phyloP scores from a whole-genome alignment of 2,888 invertebrate species.

The Drosophila kokeensis region DNA sequence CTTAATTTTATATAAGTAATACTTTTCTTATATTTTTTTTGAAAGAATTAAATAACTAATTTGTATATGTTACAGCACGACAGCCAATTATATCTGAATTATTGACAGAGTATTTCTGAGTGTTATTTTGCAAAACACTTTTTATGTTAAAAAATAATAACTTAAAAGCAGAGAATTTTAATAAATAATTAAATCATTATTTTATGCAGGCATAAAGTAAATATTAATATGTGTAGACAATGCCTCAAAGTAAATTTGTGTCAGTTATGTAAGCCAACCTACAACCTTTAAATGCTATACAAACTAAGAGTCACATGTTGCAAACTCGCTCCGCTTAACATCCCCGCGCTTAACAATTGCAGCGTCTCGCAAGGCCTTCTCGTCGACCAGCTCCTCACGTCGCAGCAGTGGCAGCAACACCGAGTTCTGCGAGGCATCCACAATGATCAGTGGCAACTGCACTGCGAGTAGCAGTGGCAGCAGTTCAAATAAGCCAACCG shows the following conservation, averaged over 20 bases:
- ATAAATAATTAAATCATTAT: not conserved
- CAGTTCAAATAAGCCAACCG: not conserved
- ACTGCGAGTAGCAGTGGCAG: not conserved
- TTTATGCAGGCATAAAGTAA: not conserved
- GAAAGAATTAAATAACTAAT: not conserved
- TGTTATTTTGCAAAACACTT: too few relatives aligned
- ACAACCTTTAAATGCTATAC: not conserved
- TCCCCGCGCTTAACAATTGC: not conserved
- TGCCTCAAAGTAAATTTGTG: not conserved
- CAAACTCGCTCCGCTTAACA: not conserved
- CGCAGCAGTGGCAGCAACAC: constrained; percentile 49
- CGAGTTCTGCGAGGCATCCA: constrained; percentile 42
- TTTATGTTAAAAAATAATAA: too few relatives aligned
- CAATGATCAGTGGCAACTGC: constrained; percentile 35
- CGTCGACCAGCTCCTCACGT: constrained; percentile 66
- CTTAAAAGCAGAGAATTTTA: not conserved
- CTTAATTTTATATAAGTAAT: not conserved
- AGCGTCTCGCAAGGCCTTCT: constrained; percentile 67
- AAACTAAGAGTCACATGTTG: constrained; percentile 25
- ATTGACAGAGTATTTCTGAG: too few relatives aligned
- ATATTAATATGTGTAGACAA: not conserved
- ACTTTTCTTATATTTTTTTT: not conserved
- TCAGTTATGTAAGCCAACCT: not conserved
- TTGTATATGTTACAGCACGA: too few relatives aligned
- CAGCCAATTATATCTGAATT: too few relatives aligned